Conservation (phyloP, 2,888 invertebrate species). For the Lymantria monacha region DNA sequence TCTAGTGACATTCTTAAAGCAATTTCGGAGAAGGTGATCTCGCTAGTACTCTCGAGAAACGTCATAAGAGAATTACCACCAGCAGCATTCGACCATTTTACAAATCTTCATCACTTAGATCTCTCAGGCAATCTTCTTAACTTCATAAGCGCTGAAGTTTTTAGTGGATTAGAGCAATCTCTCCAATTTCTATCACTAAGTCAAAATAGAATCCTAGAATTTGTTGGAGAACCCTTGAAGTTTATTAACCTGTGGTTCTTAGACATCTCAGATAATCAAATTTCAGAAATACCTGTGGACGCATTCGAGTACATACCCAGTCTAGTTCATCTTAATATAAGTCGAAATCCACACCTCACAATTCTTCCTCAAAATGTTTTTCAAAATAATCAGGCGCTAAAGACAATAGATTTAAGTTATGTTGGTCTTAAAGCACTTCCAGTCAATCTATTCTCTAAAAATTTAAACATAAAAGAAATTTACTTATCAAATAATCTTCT, state of each 20-base stretch:
- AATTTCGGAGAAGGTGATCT: conserved; percentile 87
- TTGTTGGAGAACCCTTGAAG: conserved; percentile 85
- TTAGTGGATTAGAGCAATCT: conserved; percentile 88
- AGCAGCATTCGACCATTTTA: conserved; percentile 90
- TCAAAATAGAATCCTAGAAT: conserved; percentile 87
- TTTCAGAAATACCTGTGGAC: conserved; percentile 86
- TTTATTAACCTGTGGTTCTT: conserved; percentile 85
- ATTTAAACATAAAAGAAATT: conserved; percentile 85
- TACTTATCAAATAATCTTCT: conserved; percentile 88
- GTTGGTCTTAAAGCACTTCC: conserved; percentile 89
- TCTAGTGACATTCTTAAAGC: conserved; percentile 90
- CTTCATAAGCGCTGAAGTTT: conserved; percentile 87
- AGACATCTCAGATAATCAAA: conserved; percentile 90
- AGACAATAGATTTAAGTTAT: conserved; percentile 87
- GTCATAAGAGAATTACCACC: conserved; percentile 92
- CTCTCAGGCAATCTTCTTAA: conserved; percentile 90
- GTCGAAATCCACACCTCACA: conserved; percentile 86
- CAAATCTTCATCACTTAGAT: conserved; percentile 87
- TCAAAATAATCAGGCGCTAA: conserved; percentile 86
- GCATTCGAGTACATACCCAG: conserved; percentile 86
- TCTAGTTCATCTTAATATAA: conserved; percentile 88
- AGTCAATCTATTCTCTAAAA: conserved; percentile 86
- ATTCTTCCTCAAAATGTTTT: conserved; percentile 86
- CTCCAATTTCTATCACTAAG: conserved; percentile 87
- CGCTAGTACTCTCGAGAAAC: conserved; percentile 90